Evolutionary conservation across 23 tunicate species (phyloP).

Genomic region (Ciona savignyi): DNA sequence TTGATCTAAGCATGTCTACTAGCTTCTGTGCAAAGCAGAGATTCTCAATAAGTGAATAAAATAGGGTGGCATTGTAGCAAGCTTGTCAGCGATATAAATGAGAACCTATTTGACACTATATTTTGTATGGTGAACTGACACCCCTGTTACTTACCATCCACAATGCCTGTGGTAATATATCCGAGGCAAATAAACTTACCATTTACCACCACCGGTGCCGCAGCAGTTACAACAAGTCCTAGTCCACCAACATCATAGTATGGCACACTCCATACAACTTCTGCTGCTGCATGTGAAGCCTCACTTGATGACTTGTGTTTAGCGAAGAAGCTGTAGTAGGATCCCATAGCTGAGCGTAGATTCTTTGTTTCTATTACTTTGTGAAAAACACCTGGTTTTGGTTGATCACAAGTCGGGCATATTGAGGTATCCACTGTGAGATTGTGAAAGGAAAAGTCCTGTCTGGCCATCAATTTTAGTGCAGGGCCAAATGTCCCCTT

Average conservation of each 20-base stretch:
- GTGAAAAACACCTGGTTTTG: constrained; percentile 43
- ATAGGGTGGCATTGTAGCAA: too few species aligned
- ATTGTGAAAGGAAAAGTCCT: constrained; percentile 16
- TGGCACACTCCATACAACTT: constrained; percentile 82
- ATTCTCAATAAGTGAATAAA: too few species aligned
- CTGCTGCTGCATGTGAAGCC: background rate
- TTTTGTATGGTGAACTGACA: too few species aligned
- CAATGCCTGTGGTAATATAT: too few species aligned
- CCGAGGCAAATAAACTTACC: constrained; percentile 35
- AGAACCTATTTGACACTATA: too few species aligned
- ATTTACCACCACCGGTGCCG: constrained; percentile 39
- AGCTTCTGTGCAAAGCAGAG: too few species aligned
- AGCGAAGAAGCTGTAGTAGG: constrained; percentile 59
- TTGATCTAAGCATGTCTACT: too few species aligned
- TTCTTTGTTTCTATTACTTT: constrained; percentile 55
- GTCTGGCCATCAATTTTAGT: constrained; percentile 60
- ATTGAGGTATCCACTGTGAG: background rate
- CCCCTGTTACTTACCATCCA: too few species aligned
- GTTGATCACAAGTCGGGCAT: constrained; percentile 4
- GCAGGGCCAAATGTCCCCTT: constrained; percentile 66
- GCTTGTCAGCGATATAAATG: too few species aligned
- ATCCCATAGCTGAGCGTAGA: constrained; percentile 72
- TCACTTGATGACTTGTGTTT: background rate
- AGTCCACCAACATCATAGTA: constrained; percentile 70
- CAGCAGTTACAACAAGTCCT: constrained; percentile 83